Base-by-base conservation (phyloP, 2,113 vertebrate genomes). In the Cromileptes altivelis region DNA sequence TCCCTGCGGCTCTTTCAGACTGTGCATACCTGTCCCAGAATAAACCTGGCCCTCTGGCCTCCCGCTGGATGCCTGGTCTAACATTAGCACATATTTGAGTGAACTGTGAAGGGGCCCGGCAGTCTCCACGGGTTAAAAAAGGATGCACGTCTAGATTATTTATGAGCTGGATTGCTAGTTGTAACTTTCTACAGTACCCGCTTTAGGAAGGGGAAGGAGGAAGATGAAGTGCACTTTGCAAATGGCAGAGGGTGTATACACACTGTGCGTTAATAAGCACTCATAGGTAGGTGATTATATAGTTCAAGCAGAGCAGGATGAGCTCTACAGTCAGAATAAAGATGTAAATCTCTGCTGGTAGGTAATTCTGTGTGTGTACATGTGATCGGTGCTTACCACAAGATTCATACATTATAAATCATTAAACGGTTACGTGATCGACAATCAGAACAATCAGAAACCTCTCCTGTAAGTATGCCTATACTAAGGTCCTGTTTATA, bases 11-110 rank as follows among this genome's bases (percentile, higher is more conserved):
- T 37, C 23, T 33, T n/a, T 77, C 47, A 47, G 63, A 78, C 60
- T 19, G 71, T 55, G 21, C 81, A 89, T 91, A 88, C 84, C 77
- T 87, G 84, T 74, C 89, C 85, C 76, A 86, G 81, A 93, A 93
- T 93, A 92, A 91, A 84, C 78, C 64, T 78, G 21, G 3, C 47
- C 73, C 81, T 85, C 27, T 74, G 79, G 62, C 85, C 82, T 87
- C 63, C 71, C 4, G 65, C 86, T 88, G 82, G 21, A 90, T 76
- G 85, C 55, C 84, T 70, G 81, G 18, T 69, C 91, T 93, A 92
- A 92, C 91, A 86, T 93, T 89, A 92, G 86, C 85, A 77, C 82
- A 91, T 86, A 76, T 75, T 75, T 89, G 30, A 83, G 88, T 77
- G 64, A 64, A 86, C 89, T 76, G 73, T 68, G 67, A 42, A 67